These are phyloP conservation scores for Mungos mungo DNA, from an alignment of 2,113 vertebrate genomes.

Conservation along the genomic window DNA sequence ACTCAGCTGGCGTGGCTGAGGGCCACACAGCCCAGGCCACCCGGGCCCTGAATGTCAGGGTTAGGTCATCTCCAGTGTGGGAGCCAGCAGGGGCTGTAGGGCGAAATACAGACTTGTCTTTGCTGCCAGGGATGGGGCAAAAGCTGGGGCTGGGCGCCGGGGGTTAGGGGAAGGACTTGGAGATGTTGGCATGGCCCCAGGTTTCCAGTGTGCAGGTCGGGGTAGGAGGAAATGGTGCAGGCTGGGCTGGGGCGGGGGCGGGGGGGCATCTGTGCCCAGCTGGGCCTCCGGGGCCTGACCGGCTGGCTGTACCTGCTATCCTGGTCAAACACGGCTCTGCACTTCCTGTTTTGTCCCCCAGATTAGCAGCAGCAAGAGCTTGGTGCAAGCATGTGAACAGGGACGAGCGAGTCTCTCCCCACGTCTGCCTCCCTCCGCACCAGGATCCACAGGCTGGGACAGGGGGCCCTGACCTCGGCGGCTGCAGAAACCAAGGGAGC, in stretches of 20 bases:
- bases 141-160: neutral
- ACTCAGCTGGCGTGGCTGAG: neutral
- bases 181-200: fast-evolving
- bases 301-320: neutral
- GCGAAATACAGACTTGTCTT: neutral
- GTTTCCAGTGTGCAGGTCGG: neutral
- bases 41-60: neutral
- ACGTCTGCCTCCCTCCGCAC: neutral
- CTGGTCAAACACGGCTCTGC: neutral
- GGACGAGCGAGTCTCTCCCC: neutral
- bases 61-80: no score
- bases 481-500: neutral
- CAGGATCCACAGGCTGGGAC: neutral
- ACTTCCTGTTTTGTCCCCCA: neutral
- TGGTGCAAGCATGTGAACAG: no score
- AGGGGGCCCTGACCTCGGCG: neutral
- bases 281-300: neutral
- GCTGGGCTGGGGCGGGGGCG: no score
- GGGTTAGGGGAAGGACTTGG: neutral
- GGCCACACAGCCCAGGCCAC: neutral
- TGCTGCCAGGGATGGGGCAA: neutral
- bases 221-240: neutral
- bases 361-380: neutral
- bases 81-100: neutral
- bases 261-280: neutral